These are phyloP conservation scores for Dusona sp. DNA, from an alignment of 2,888 invertebrate species.

Conservation along the genomic window DNA sequence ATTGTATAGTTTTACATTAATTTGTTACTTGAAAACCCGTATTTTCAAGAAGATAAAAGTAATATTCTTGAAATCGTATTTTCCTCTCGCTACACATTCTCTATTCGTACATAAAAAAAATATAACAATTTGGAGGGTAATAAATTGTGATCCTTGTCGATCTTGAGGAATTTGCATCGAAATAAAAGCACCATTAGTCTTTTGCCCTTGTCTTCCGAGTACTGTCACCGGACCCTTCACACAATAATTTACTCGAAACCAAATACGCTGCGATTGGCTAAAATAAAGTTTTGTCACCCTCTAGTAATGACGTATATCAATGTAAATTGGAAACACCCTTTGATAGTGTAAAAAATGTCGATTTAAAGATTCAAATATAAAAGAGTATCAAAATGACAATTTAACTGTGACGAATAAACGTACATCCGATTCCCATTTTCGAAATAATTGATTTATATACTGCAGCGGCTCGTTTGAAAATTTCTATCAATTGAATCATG, in stretches of 20 bases:
- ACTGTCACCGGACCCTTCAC: not conserved
- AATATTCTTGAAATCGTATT: not conserved
- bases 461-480: not conserved
- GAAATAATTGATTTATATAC: no score
- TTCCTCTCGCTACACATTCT: not conserved
- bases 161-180: not conserved
- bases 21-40: not conserved
- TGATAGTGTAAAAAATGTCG: not conserved
- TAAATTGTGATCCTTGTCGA: not conserved
- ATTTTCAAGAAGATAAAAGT: not conserved
- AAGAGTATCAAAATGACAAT: not conserved
- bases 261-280: not conserved
- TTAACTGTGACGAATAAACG: not conserved
- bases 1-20: no score
- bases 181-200: not conserved
- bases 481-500: not conserved
- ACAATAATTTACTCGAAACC: not conserved
- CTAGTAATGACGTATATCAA: not conserved
- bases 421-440: no score
- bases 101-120: not conserved
- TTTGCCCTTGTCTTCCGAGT: not conserved
- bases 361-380: not conserved
- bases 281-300: not conserved
- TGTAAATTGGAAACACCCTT: no score
- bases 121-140: not conserved